These are phyloP conservation scores for Danaus chrysippus DNA, from an alignment of 2,888 invertebrate species.

Conservation along the genomic window DNA sequence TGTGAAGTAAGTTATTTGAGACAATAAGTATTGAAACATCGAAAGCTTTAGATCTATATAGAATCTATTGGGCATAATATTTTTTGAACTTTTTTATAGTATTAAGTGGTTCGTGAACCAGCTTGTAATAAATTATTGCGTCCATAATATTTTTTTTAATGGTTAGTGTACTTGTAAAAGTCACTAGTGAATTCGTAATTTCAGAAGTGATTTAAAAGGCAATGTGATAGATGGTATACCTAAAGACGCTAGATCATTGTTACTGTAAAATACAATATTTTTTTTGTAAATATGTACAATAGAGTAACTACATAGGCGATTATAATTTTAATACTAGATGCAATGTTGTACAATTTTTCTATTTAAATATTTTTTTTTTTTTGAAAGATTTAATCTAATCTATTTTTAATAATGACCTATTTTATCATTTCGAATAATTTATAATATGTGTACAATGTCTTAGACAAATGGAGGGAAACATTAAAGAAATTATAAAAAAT, in stretches of 20 bases:
- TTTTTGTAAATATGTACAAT: slow-evolving; percentile 77
- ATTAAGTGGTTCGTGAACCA: slow-evolving; percentile 57
- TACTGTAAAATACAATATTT: slow-evolving; percentile 69
- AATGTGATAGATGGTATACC: slow-evolving; percentile 78
- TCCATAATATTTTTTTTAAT: slow-evolving; percentile 34
- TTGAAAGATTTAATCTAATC: slow-evolving; percentile 77
- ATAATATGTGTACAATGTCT: slow-evolving; percentile 76
- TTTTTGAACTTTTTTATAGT: slow-evolving; percentile 40
- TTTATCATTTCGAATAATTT: slow-evolving; percentile 78
- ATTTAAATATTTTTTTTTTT: slow-evolving; percentile 71
- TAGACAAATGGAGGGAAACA: slow-evolving; percentile 69
- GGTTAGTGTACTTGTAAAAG: slow-evolving; percentile 35
- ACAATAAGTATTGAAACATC: neutral
- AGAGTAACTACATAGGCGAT: slow-evolving; percentile 68
- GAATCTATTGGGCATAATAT: slow-evolving; percentile 22
- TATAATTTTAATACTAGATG: slow-evolving; percentile 73
- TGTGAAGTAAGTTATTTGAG: neutral
- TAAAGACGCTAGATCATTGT: slow-evolving; percentile 78
- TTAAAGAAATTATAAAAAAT: slow-evolving; percentile 76
- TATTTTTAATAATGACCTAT: slow-evolving; percentile 76
- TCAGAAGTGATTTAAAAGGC: slow-evolving; percentile 46
- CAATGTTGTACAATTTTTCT: slow-evolving; percentile 77
- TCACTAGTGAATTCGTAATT: slow-evolving; percentile 35
- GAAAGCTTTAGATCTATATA: neutral
- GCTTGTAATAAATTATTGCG: slow-evolving; percentile 31